These are phyloP conservation scores for Paguma larvata DNA, from an alignment of 2,797 vertebrate genomes.

Conservation along the genomic window DNA sequence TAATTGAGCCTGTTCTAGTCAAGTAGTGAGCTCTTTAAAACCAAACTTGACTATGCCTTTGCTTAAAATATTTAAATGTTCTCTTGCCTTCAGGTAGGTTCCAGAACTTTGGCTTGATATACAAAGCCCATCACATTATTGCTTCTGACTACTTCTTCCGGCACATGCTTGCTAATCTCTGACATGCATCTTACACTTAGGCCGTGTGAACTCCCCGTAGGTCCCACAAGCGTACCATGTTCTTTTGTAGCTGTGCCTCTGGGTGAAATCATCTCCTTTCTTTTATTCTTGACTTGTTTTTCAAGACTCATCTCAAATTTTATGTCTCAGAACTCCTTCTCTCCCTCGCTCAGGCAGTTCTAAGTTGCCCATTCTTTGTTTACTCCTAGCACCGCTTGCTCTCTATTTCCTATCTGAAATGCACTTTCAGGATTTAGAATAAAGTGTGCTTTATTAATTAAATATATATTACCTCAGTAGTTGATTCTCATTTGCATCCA, in stretches of 20 bases:
- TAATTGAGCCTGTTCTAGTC: neutral
- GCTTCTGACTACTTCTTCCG: neutral
- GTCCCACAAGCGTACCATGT: rapidly evolving
- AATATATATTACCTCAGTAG: neutral
- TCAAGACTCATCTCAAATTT: neutral
- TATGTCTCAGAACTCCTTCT: neutral
- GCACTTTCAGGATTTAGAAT: constrained; percentile 16
- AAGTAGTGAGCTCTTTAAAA: neutral
- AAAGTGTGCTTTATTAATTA: constrained; percentile 11
- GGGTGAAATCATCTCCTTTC: neutral
- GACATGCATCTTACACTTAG: neutral
- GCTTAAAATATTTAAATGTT: neutral
- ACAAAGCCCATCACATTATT: neutral
- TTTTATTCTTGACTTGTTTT: neutral
- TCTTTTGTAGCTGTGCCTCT: neutral
- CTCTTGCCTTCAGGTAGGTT: neutral
- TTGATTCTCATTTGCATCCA: neutral
- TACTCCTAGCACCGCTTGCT: neutral
- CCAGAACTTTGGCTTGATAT: neutral
- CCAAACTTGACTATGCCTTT: neutral
- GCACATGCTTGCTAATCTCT: neutral
- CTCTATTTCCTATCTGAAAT: neutral
- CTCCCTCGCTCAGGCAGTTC: neutral
- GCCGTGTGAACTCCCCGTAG: neutral
- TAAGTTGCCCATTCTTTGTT: neutral